phyloP scores from a whole-genome alignment of 2,113 vertebrate genomes.

The Seriola dumerili region DNA sequence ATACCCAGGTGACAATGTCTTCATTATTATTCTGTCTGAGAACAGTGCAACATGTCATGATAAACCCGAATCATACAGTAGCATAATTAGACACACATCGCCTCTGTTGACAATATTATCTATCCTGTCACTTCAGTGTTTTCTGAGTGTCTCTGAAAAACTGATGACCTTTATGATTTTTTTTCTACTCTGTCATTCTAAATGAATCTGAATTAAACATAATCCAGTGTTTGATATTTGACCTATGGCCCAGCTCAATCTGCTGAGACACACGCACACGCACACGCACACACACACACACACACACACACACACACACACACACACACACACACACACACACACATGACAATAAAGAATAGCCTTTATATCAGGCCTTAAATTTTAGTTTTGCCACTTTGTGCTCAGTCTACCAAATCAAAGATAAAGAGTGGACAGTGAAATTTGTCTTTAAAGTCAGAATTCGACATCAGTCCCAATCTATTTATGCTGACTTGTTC shows the following conservation, averaged over 20 bases:
- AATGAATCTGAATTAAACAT: constrained; percentile 24
- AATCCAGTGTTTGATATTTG: constrained; percentile 30
- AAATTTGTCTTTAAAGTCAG: neutral
- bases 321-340: neutral
- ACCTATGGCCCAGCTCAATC: constrained; percentile 29
- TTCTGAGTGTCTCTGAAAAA: neutral
- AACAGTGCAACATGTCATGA: neutral
- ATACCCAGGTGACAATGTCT: neutral
- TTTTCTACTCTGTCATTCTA: neutral
- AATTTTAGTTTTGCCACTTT: too few relatives aligned
- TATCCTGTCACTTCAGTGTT: neutral
- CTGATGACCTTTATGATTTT: neutral
- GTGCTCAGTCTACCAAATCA: neutral
- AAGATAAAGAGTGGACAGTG: neutral
- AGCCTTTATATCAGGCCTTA: too few relatives aligned
- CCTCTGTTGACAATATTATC: neutral
- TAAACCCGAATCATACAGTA: neutral
- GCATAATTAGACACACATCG: neutral
- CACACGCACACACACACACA: neutral
- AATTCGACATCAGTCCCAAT: neutral
- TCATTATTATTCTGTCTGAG: constrained; percentile 4
- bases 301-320: neutral
- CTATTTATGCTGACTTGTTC: constrained; percentile 8
- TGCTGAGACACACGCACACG: neutral
- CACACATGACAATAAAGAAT: neutral